A percentile compares a stretch with the other conserved stretches of the same genome.
These are phyloP conservation scores for Charadrius vociferus DNA, from an alignment of 2,113 vertebrate species.

Conservation along the genomic window DNA sequence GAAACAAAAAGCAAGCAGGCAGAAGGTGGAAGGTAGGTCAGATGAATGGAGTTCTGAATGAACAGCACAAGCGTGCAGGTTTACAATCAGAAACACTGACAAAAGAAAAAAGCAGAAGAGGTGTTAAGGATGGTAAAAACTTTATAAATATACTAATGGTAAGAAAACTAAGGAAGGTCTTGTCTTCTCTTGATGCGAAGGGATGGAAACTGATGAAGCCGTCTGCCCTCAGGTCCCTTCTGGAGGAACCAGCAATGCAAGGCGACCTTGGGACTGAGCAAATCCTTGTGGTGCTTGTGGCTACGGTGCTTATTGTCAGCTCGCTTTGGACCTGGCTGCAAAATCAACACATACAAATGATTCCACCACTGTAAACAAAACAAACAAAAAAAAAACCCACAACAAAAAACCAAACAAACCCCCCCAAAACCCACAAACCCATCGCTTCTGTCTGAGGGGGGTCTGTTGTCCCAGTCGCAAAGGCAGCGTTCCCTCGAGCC, in stretches of 20 bases:
- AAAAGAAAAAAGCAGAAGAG: neutral
- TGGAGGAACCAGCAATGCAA: rapidly evolving
- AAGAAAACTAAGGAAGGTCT: neutral
- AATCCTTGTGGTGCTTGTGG: rapidly evolving
- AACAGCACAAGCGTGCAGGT: neutral
- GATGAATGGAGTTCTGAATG: neutral
- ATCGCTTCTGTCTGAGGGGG: rapidly evolving
- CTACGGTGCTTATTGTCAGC: rapidly evolving
- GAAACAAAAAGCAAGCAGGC: neutral
- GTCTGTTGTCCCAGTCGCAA: rapidly evolving
- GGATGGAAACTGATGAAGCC: neutral
- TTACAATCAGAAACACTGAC: neutral
- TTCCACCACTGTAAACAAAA: neutral
- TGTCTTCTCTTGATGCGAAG: neutral
- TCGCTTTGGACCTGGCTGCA: rapidly evolving
- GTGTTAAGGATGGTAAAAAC: rapidly evolving
- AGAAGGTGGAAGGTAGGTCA: neutral
- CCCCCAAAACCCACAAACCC: neutral
- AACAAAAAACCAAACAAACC: neutral
- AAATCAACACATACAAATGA: rapidly evolving
- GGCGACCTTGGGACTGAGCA: rapidly evolving
- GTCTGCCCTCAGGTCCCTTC: no score
- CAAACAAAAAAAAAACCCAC: no score
- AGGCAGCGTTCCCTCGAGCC: no score
- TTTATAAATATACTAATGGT: neutral